Evolutionary conservation across 2,888 invertebrate species (phyloP), one percentile per base, ranked within the genome.

Genomic region (Synergus japonicus): DNA sequence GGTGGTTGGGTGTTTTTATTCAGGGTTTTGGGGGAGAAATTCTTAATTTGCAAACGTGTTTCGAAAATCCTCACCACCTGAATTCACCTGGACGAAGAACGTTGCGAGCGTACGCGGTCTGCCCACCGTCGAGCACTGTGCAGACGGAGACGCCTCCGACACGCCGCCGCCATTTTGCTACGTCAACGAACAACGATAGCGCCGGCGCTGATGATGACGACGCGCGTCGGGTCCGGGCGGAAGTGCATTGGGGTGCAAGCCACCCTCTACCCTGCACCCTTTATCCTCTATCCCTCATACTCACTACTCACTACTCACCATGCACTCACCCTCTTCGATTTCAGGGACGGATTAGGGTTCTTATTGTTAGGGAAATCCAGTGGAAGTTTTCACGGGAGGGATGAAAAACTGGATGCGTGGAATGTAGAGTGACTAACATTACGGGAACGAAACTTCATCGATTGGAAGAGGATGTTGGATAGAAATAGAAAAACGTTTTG

Each of bases 131-230:
- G 90, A 89, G 90, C 90, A 90, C 91, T 90, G 90, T 89, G 88
- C 87, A 86, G 87, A 88, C 89, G 89, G 88, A 90, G 92, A 92
- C 92, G 92, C 92, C 92, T 92, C 91, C 89, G 90, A 90, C 88
- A 88, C 89, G 89, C 87, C 90, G 89, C 89, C 89, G 90, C 90
- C 90, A 90, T 90, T 89, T 90, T 91, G 88, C 88, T 88, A 89
- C 90, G 90, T 90, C 88, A 88, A 88, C 83, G 85, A 82, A 82
- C 80, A 83, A 65, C 83, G 81, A 88, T 78, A 81, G 89, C 89
- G 89, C 88, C 89, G 89, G 88, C 91, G 90, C 87, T 85, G 88
- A 73, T n/a, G 79, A 77, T 80, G 77, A 79, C 78, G 80, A 76
- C 65, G 77, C 78, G 78, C 58, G 44, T 22, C 77, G 43, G 18